phyloP scores from a whole-genome alignment of 2,113 vertebrate genomes.

The Trematomus loennbergii region DNA sequence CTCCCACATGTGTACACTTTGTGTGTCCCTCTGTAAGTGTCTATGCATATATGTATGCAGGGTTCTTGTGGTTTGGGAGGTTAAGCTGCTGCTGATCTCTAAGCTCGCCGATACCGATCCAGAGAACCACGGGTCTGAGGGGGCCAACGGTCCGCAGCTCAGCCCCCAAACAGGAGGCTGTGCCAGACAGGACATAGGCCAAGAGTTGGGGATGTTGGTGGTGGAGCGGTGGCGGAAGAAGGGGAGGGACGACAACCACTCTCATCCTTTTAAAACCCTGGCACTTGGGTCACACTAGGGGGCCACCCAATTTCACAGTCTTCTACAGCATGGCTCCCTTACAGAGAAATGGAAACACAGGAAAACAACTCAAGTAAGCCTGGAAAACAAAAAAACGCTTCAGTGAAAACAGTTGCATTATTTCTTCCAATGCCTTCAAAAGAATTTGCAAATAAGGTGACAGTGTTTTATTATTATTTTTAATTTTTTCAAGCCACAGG shows the following conservation, averaged over 20 bases:
- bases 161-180: slow-evolving; percentile 52
- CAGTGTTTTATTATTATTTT: neutral
- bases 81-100: slow-evolving; percentile 66
- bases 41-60: slow-evolving; percentile 7
- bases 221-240: neutral
- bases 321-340: slow-evolving; percentile 18
- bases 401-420: slow-evolving; percentile 6
- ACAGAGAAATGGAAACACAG: slow-evolving; percentile 43
- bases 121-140: slow-evolving; percentile 49
- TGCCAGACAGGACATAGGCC: slow-evolving; percentile 67
- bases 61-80: slow-evolving; percentile 44
- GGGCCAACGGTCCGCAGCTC: slow-evolving; percentile 52
- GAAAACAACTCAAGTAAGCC: slow-evolving; percentile 38
- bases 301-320: slow-evolving; percentile 70
- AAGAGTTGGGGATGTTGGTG: slow-evolving; percentile 20
- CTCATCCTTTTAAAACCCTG: slow-evolving; percentile 65
- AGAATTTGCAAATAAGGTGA: slow-evolving; percentile 41
- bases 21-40: slow-evolving; percentile 15
- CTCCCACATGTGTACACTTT: slow-evolving; percentile 52
- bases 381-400: slow-evolving; percentile 27
- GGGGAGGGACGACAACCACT: slow-evolving; percentile 44
- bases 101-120: slow-evolving; percentile 62
- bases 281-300: slow-evolving; percentile 68
- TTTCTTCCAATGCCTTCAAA: slow-evolving; percentile 37
- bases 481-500: slow-evolving; percentile 43